Base-by-base conservation (phyloP, 2,113 vertebrate genomes). In the Microtus montanus region DNA sequence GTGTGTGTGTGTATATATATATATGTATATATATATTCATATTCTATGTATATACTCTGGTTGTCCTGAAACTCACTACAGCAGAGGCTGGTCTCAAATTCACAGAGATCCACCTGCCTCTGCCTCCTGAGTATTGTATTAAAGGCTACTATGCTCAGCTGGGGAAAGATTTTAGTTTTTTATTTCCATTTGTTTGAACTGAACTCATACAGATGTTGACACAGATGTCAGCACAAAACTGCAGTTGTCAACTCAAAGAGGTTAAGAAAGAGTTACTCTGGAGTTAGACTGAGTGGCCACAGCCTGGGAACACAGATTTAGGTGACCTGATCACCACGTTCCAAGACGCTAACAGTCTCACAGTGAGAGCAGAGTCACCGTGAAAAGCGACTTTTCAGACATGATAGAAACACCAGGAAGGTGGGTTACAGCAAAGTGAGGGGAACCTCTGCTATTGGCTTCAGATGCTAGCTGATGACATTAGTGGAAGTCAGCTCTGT, bases 1-100 rank as follows among this genome's bases (percentile, higher is more conserved):
- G 0, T 58, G 1, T 58, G 7, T 19, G 0, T 58, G 1, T 58
- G 3, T 41, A 41, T 41, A 41, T 41, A 41, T 41, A 41, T 3
- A 58, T 58, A 0, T 73, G 11, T 73, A 17, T 35, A 41, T 41
- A 41, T 41, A 41, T 41, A 41, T 41, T 0, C 22, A 12, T 10
- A 52, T 24, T 52, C 47, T 54, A 35, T 15, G 3, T 20, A 15
- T 41, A 26, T 49, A 22, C 22, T n/a, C 54, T 83, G 58, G n/a
- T 24, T 61, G 22, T 15, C 19, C 58, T 58, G 58, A 20, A 58
- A 58, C n/a, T 41, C 22, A 38, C 54, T 83, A 28, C n/a, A 82
- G 35, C 5, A 38, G 22, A 28, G 22, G 22, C 7, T 38, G 20
- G 3, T 61, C 33, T 61, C 12, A n/a, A 61, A 61, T 22, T 58